Evolutionary conservation across 2,888 invertebrate genomes (phyloP), one percentile per base, ranked within the genome.

Genomic region (Malacosoma neustria): DNA sequence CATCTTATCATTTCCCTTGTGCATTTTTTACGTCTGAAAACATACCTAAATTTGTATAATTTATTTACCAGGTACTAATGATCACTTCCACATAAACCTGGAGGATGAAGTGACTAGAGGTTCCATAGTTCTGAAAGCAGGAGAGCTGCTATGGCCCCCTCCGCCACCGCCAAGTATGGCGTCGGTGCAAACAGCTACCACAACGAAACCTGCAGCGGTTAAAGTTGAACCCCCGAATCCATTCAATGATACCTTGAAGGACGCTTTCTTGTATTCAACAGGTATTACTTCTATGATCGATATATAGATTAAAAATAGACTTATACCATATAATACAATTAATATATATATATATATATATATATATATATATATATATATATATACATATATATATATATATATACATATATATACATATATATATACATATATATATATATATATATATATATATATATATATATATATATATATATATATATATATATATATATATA

Each of bases 31-130:
- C n/a, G n/a, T n/a, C n/a, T n/a, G n/a, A n/a, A n/a, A n/a, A n/a
- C n/a, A n/a, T n/a, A n/a, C n/a, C n/a, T n/a, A n/a, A n/a, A n/a
- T n/a, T n/a, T n/a, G n/a, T n/a, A n/a, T n/a, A n/a, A n/a, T n/a
- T n/a, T n/a, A n/a, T n/a, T n/a, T 29, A 14, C 12, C 36, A 92
- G 93, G 93, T 22, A 89, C 90, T 41, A 89, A 94, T 47, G 91
- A 95, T 50, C 91, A 93, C 64, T 96, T 91, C 75, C 71, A 92
- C 69, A 90, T 96, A 39, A 91, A 95, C 72, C 71, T 95, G 41
- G 90, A 92, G 48, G 96, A 96, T 72, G 96, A 96, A 69, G 96
- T 96, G 35, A 92, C 94, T 0, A 87, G 96, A 13, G 96, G 96
- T 1, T 91, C 93, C 34, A 92, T 95, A 45, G 88, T 96, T 32